These are phyloP conservation scores for Schlechtendalia chinensis DNA, from an alignment of 1,140 invertebrate genomes.

Conservation along the genomic window DNA sequence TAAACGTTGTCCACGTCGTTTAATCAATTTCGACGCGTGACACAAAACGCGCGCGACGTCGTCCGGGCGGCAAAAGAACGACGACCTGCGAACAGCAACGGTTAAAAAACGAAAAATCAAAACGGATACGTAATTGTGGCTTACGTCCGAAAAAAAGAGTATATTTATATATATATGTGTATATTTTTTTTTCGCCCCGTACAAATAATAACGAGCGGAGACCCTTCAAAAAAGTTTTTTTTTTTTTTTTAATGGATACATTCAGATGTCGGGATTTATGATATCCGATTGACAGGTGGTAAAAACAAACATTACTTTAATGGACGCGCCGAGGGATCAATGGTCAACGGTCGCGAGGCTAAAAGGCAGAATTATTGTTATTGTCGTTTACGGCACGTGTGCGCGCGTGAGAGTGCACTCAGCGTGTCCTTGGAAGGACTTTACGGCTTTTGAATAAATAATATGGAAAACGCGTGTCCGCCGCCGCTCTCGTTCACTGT, in stretches of 20 bases:
- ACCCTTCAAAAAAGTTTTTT: constrained; percentile 25
- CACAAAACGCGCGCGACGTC: too few relatives aligned
- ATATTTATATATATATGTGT: too few relatives aligned
- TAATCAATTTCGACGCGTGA: too few relatives aligned
- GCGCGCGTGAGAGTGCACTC: not conserved
- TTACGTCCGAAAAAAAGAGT: too few relatives aligned
- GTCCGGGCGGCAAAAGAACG: too few relatives aligned
- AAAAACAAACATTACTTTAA: constrained; percentile 47
- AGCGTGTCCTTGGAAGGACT: constrained; percentile 33
- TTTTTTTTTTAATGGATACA: constrained; percentile 38
- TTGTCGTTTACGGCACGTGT: not conserved
- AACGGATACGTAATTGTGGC: too few relatives aligned
- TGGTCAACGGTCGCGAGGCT: constrained; percentile 41
- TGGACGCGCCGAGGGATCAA: constrained; percentile 33
- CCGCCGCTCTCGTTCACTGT: not conserved
- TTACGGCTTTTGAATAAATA: constrained; percentile 49
- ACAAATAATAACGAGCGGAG: not conserved
- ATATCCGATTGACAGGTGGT: constrained; percentile 42
- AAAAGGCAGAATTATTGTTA: constrained; percentile 27
- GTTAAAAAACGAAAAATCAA: too few relatives aligned
- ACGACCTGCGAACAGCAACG: too few relatives aligned
- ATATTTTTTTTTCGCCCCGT: too few relatives aligned
- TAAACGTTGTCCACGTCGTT: too few relatives aligned
- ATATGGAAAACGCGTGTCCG: constrained; percentile 10
- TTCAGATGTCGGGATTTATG: constrained; percentile 46